phyloP scores from a whole-genome alignment of 2,113 vertebrate genomes.

The Oncorhynchus clarkii region DNA sequence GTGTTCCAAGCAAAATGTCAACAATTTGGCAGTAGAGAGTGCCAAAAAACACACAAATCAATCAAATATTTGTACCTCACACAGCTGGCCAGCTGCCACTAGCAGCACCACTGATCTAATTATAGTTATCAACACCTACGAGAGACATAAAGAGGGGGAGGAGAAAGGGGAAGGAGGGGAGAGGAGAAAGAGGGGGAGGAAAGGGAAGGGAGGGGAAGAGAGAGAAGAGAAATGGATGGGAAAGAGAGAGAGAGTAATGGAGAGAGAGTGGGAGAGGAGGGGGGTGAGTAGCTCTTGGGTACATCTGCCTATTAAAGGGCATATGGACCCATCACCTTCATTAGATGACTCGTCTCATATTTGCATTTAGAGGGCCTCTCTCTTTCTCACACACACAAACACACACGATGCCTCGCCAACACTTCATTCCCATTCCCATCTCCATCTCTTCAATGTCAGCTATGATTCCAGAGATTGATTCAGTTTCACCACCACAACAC shows the following conservation, averaged over 20 bases:
- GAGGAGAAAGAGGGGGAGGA: no score
- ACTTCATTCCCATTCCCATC: slow-evolving; percentile 36
- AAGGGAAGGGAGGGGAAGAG: no score
- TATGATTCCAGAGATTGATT: slow-evolving; percentile 27
- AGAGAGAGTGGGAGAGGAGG: background rate
- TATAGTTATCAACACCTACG: no score
- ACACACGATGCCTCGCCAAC: slow-evolving; percentile 41
- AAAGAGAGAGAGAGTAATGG: background rate
- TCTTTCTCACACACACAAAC: slow-evolving; percentile 4
- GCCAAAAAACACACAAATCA: no score
- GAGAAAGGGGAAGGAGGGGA: no score
- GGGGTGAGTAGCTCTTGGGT: background rate
- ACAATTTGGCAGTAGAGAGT: no score
- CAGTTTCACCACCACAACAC: background rate
- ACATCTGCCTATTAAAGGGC: slow-evolving; percentile 25
- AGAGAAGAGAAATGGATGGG: no score
- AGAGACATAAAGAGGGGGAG: no score
- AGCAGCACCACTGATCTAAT: no score
- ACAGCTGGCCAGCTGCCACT: no score
- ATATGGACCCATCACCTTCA: slow-evolving; percentile 41
- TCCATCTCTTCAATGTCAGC: slow-evolving; percentile 10
- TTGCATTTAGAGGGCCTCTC: background rate
- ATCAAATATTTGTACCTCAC: no score
- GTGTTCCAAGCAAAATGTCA: background rate
- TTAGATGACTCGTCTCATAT: slow-evolving; percentile 31